These are phyloP conservation scores for Ceriagrion tenellum DNA, from an alignment of 2,888 invertebrate species.

Conservation along the genomic window DNA sequence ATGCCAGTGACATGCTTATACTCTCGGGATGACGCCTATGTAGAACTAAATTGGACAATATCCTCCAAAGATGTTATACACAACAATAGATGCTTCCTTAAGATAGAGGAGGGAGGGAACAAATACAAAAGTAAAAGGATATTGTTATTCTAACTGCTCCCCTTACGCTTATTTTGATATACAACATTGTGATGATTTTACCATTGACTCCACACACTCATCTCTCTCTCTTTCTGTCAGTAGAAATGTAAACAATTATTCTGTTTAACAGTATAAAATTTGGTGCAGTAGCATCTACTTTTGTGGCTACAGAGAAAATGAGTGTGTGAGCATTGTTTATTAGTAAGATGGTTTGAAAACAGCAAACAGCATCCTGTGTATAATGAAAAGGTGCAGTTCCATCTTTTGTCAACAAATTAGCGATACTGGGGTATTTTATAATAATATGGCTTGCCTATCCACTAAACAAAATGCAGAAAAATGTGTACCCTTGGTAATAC, in stretches of 20 bases:
- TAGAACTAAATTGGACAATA: slow-evolving; percentile 62
- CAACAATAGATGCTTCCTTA: slow-evolving; percentile 43
- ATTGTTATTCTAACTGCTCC: slow-evolving; percentile 50
- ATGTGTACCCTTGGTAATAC: slow-evolving; percentile 52
- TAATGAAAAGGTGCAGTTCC: slow-evolving; percentile 59
- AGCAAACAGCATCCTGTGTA: slow-evolving; percentile 59
- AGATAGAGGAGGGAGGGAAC: slow-evolving; percentile 58
- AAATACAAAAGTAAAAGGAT: slow-evolving; percentile 57
- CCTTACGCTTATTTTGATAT: slow-evolving; percentile 41
- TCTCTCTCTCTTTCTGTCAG: slow-evolving; percentile 43
- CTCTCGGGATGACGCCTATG: slow-evolving; percentile 51
- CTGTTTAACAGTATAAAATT: slow-evolving; percentile 48
- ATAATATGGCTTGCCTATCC: slow-evolving; percentile 25
- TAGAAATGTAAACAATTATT: slow-evolving; percentile 63
- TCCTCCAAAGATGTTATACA: slow-evolving; percentile 53
- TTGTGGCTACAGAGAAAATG: slow-evolving; percentile 46
- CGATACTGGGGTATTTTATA: slow-evolving; percentile 12
- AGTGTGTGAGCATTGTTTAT: slow-evolving; percentile 46
- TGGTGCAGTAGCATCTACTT: slow-evolving; percentile 53
- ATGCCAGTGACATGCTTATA: slow-evolving; percentile 45
- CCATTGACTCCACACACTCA: slow-evolving; percentile 41
- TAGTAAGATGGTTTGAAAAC: slow-evolving; percentile 57
- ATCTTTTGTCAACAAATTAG: slow-evolving; percentile 58
- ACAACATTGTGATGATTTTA: slow-evolving; percentile 39
- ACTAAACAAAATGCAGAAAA: slow-evolving; percentile 65